phyloP scores from a whole-genome alignment of 2,888 invertebrate genomes.

The Hyalella azteca region DNA sequence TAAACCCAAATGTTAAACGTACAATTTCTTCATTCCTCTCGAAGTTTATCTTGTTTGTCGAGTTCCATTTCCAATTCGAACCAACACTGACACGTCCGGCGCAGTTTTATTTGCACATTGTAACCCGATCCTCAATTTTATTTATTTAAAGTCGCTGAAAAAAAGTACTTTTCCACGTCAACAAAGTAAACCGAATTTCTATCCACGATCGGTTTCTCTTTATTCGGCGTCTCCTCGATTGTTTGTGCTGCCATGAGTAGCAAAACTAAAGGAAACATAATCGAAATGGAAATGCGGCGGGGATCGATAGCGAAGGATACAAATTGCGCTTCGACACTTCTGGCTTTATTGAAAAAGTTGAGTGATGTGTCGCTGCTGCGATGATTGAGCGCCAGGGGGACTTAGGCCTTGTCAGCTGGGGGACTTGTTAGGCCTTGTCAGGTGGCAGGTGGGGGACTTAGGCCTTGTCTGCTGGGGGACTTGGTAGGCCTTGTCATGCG shows the following conservation, averaged over 20 bases:
- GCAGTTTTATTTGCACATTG: too few relatives aligned
- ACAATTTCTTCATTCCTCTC: too few relatives aligned
- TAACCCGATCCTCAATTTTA: too few relatives aligned
- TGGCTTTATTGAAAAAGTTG: constrained; percentile 33
- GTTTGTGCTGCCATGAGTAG: neutral
- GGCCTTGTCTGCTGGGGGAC: neutral
- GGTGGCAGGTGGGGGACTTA: neutral
- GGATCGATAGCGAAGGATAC: constrained; percentile 26
- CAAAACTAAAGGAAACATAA: neutral
- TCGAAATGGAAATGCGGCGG: constrained; percentile 17
- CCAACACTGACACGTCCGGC: too few relatives aligned
- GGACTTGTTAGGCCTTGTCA: too few relatives aligned
- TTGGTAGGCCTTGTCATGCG: too few relatives aligned
- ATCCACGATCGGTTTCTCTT: neutral
- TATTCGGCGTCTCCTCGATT: neutral
- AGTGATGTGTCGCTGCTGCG: constrained; percentile 8
- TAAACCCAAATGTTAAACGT: too few relatives aligned
- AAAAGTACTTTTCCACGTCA: neutral
- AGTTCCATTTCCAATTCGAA: too few relatives aligned
- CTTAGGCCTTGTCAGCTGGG: neutral
- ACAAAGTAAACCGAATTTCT: neutral
- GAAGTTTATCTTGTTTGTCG: too few relatives aligned
- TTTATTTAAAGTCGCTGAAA: too few relatives aligned
- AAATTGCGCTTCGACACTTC: constrained; percentile 29
- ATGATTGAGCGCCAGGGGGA: neutral